Evolutionary conservation across 1,140 invertebrate genomes (phyloP).

Genomic region (Tetragnatha versicolor): DNA sequence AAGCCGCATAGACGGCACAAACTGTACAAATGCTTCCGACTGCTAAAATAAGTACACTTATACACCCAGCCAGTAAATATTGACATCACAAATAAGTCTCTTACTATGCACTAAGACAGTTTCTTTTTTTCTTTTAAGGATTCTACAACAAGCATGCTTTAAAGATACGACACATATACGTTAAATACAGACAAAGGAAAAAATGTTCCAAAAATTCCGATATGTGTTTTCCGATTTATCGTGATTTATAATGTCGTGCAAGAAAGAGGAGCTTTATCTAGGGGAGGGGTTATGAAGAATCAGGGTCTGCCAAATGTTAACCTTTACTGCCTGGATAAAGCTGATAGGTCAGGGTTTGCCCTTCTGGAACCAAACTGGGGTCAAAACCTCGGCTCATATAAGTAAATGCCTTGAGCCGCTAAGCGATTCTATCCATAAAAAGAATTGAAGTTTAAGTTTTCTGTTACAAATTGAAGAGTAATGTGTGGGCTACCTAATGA

Average conservation of each 20-base stretch:
- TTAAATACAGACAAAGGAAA: slow-evolving; percentile 55
- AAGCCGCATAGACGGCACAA: slow-evolving; percentile 40
- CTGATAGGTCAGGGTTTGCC: slow-evolving; percentile 29
- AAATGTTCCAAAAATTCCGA: slow-evolving; percentile 53
- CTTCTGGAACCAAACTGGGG: slow-evolving; percentile 1
- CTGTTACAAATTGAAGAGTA: background rate
- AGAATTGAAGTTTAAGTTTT: too few relatives aligned
- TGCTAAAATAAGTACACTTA: slow-evolving; percentile 54
- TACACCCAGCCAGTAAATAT: slow-evolving; percentile 53
- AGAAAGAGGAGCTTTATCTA: background rate
- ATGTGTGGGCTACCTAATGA: background rate
- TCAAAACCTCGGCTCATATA: background rate
- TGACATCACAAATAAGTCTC: slow-evolving; percentile 54
- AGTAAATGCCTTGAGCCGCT: slow-evolving; percentile 23
- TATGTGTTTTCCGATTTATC: slow-evolving; percentile 55
- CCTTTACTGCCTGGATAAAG: slow-evolving; percentile 49
- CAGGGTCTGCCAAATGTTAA: slow-evolving; percentile 42
- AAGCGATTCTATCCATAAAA: slow-evolving; percentile 2
- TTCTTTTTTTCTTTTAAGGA: too few relatives aligned
- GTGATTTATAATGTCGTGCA: slow-evolving; percentile 51
- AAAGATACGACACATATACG: slow-evolving; percentile 54
- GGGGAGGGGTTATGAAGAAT: too few relatives aligned
- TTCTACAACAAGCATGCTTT: slow-evolving; percentile 54
- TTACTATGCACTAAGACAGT: slow-evolving; percentile 52
- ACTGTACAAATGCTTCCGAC: slow-evolving; percentile 55